These are phyloP conservation scores for Platichthys flesus DNA, from an alignment of 2,113 vertebrate genomes.

Conservation along the genomic window DNA sequence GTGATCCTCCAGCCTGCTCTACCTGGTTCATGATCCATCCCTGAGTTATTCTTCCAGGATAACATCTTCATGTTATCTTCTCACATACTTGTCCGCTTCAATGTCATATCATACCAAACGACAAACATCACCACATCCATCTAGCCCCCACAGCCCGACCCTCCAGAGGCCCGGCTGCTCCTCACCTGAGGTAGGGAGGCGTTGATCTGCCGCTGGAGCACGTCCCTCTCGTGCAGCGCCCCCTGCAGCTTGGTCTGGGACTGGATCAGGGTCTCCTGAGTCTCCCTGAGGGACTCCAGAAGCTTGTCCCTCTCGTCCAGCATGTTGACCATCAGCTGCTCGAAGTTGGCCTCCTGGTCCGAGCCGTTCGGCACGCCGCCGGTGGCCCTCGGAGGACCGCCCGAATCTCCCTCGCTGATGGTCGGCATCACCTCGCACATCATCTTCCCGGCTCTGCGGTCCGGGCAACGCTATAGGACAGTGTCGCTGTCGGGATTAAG, in stretches of 20 bases:
- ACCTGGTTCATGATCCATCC: not conserved
- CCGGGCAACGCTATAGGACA: slow-evolving; percentile 53
- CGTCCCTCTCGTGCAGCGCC: slow-evolving; percentile 92
- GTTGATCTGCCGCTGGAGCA: slow-evolving; percentile 95
- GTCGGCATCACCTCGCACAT: slow-evolving; percentile 99
- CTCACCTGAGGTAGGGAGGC: slow-evolving; percentile 95
- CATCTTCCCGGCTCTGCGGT: slow-evolving; percentile 79
- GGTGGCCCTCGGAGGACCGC: slow-evolving; percentile 83
- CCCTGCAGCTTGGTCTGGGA: slow-evolving; percentile 94
- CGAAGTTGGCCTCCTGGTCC: slow-evolving; percentile 93
- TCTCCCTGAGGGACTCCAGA: slow-evolving; percentile 95
- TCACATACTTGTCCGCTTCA: not conserved
- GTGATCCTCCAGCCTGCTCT: not conserved
- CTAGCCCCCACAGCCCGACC: not conserved
- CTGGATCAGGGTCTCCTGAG: slow-evolving; percentile 90
- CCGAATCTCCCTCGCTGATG: slow-evolving; percentile 94
- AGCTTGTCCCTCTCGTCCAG: slow-evolving; percentile 97
- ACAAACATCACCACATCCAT: not conserved
- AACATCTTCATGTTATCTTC: not conserved
- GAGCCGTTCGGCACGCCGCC: slow-evolving; percentile 85
- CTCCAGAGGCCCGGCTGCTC: slow-evolving; percentile 14
- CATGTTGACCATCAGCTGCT: slow-evolving; percentile 99
- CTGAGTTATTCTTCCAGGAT: not conserved
- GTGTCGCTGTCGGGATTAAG: slow-evolving; percentile 55
- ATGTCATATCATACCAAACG: not conserved